Base-by-base conservation (phyloP, 2,888 invertebrate genomes). In the Papilio elwesi region DNA sequence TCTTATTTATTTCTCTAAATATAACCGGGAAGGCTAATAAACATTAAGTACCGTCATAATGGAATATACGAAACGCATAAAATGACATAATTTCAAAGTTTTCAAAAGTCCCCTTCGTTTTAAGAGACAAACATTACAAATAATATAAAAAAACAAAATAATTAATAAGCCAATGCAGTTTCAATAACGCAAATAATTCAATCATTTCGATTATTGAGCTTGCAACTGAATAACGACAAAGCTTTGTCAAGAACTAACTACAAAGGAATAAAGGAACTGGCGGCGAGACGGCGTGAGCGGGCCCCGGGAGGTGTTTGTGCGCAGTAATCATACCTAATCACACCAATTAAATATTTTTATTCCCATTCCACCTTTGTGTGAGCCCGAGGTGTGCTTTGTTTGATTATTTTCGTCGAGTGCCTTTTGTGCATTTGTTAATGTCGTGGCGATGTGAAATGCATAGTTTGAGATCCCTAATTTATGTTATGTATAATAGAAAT, bases 271-370 rank as follows among this genome's bases (percentile, higher is more conserved):
- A 74, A 70, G 62, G 63, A 67, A 55, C 79, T 79, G 80, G 80
- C 77, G 74, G 75, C 77, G 76, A 75, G 80, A 43, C 72, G 76
- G 76, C 75, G 78, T 75, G 78, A 76, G 75, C 16, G 71, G 76
- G 76, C 88, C 82, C 78, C 91, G 85, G 91, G 92, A 88, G 91
- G 90, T 90, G 90, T 91, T 90, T 91, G 90, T 90, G 80, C 82
- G 79, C 82, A 81, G 78, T 87, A 90, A 90, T 91, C 88, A 88
- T 84, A 79, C 80, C 82, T 90, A 91, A 92, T 91, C 88, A 91
- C 87, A 85, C 90, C 91, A 92, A 92, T 92, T 92, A 91, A 88
- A 90, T 90, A 88, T 91, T 91, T 91, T 91, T 87, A 86, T 91
- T 90, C 88, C 88, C 87, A 89, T 89, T 90, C 84, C 82, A 74